Base-by-base conservation (phyloP, 2,888 invertebrate species). In the Tetranychus piercei region DNA sequence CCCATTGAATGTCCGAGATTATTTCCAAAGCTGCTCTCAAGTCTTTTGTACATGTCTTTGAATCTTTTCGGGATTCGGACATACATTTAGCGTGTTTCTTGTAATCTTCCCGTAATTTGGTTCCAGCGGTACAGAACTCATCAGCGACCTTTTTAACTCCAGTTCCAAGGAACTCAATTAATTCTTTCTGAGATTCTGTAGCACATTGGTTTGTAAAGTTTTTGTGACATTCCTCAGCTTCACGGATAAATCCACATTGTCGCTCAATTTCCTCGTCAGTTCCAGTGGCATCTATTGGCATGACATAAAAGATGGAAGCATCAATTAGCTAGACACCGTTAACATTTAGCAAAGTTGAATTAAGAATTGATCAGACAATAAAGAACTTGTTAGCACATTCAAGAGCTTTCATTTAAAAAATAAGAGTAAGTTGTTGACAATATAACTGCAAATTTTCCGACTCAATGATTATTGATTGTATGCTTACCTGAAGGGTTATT, bases 81-180 rank as follows among this genome's bases (percentile, higher is more conserved):
- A 79, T 75, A 71, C 79, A 79, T 5, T 76, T 75, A 6, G 79
- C 78, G 43, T 79, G 79, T 55, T 78, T 78, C 67, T 79, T 74
- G 45, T 79, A 79, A 65, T 44, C 43, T 45, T 71, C 45, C 66
- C 78, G 78, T 22, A 77, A 55, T 73, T 79, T 76, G 15, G 78
- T 76, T 55, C 78, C 78, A 23, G 76, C 77, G 1, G 76, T 78
- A 64, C 79, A 79, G 69, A 78, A 79, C 74, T 79, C 78, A n/a
- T 74, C 75, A 18, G 79, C 70, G n/a, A 79, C 67, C 44, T 79
- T 76, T 22, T 77, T 77, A 1, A 77, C 78, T 6, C 79, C 79
- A 69, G 78, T 79, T n/a, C 77, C 77, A 7, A 78, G 76, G 64
- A 79, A 79, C n/a, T 75, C 73, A 8, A 79, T 74, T 9, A 79